Evolutionary conservation across 1,140 invertebrate genomes (phyloP), one percentile per base, ranked within the genome.

Genomic region (Musca domestica): DNA sequence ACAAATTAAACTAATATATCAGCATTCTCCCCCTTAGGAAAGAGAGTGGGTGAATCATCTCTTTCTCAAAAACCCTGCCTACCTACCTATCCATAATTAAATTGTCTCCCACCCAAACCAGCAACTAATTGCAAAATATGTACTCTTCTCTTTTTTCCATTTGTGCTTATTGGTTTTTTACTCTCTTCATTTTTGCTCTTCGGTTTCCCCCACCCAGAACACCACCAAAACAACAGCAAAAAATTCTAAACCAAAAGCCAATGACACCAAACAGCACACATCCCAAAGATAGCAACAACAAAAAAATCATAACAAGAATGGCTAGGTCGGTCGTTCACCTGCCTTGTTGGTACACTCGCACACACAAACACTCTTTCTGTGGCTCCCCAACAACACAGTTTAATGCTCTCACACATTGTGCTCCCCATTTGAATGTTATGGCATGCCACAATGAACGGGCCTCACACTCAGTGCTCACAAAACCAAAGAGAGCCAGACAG

Each of bases 271-370:
- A 7, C 23, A 19, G 6, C 52, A 47, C 64, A 14, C 48, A 66
- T n/a, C 51, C 51, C 19, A 68, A 46, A 72, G 27, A 71, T 54
- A 69, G 25, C 34, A 23, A 48, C 25, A 63, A 63, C 25, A 58
- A 27, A 64, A 54, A 64, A 63, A 64, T 64, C 61, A 68, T 54
- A 68, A 54, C 48, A 68, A 64, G 63, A 80, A 80, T 80, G 77
- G 77, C 77, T 80, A 80, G 77, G 77, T 80, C 77, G 77, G 77
- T 80, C 77, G 77, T 80, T 80, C 76, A 80, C 77, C 77, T 80
- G 74, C 72, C 27, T 27, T 46, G 27, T 30, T 9, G 27, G 27
- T 10, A 61, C 56, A 54, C 70, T 63, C 67, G 25, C 22, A 54
- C 48, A 7, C 54, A 66, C 63, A 64, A 4, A 20, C 17, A 30